Conservation (phyloP, 2,113 vertebrate species). For the Psammodynastes pulverulentus region DNA sequence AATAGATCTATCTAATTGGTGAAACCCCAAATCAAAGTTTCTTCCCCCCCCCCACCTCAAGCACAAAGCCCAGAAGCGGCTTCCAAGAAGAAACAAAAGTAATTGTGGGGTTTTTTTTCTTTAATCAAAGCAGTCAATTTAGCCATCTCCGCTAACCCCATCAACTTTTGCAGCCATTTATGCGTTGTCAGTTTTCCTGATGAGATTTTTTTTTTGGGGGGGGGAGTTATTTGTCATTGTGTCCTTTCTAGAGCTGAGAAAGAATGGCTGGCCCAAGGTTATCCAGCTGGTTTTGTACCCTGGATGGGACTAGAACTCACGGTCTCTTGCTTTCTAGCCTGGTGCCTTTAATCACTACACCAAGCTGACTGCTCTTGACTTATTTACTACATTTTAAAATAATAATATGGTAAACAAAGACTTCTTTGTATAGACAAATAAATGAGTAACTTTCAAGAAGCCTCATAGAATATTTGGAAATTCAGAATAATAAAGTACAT, state of each 20-base stretch:
- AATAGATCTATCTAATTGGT: no score
- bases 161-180: no score
- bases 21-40: no score
- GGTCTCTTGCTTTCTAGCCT: background rate
- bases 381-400: background rate
- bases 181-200: no score
- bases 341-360: background rate
- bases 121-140: no score
- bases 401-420: background rate
- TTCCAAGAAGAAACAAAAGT: no score
- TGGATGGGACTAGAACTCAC: background rate
- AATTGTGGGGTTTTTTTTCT: no score
- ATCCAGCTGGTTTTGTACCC: background rate
- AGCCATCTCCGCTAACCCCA: no score
- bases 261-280: background rate
- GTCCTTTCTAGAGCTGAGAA: background rate
- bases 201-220: background rate
- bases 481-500: constrained; percentile 36
- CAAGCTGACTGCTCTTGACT: background rate
- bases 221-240: background rate
- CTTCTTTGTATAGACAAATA: background rate
- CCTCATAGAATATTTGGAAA: background rate
- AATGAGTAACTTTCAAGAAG: background rate
- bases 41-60: no score
- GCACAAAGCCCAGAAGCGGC: no score